Conservation (phyloP, 2,888 invertebrate genomes). For the Nomada ferruginata region DNA sequence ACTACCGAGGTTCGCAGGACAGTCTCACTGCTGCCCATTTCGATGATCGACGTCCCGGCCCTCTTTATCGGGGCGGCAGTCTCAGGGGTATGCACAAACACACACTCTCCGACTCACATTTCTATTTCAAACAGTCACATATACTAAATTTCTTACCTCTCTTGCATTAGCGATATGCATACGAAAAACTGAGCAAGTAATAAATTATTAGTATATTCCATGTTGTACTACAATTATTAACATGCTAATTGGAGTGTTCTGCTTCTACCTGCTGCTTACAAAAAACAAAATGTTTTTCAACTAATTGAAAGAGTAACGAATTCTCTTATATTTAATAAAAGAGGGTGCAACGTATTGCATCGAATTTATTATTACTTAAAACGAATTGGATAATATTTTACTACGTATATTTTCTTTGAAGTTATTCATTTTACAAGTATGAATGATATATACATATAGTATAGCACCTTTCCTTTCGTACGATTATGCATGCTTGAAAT, state of each 20-base stretch:
- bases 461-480: constrained; percentile 55
- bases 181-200: constrained; percentile 34
- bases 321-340: background rate
- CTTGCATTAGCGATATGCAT: constrained; percentile 14
- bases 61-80: constrained; percentile 90
- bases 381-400: background rate
- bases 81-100: constrained; percentile 83
- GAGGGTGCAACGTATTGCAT: background rate
- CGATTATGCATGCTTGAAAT: constrained; percentile 59
- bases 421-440: background rate
- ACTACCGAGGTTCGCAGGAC: constrained; percentile 96
- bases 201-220: constrained; percentile 13
- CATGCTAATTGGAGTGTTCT: constrained; percentile 16
- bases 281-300: background rate
- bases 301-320: background rate
- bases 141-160: constrained; percentile 20
- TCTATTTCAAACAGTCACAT: constrained; percentile 55
- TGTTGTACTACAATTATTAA: constrained; percentile 16
- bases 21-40: constrained; percentile 89
- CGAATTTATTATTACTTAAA: constrained; percentile 8
- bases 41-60: constrained; percentile 86
- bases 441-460: constrained; percentile 32
- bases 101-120: constrained; percentile 75
- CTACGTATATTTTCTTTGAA: background rate
- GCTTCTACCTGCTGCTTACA: constrained; percentile 25